phyloP scores from a whole-genome alignment of 2,888 invertebrate species.

The Salpingus planirostris region DNA sequence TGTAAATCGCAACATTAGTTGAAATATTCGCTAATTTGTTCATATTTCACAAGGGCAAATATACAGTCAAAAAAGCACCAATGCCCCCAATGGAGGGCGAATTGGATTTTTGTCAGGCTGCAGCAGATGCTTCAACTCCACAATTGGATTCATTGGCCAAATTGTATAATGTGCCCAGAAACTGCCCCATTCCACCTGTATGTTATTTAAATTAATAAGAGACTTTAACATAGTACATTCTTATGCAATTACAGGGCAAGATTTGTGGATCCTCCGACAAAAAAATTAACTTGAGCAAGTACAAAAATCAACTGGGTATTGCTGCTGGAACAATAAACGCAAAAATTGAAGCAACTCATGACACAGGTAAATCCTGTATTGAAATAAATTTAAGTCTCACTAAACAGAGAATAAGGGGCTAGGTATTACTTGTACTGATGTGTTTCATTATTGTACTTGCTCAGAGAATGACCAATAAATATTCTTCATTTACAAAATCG shows the following conservation, averaged over 20 bases:
- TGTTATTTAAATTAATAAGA: no score
- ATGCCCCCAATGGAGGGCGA: constrained; percentile 40
- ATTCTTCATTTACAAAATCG: no score
- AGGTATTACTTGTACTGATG: no score
- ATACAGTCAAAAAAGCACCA: constrained; percentile 39
- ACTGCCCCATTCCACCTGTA: constrained; percentile 39
- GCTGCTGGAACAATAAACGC: constrained; percentile 38
- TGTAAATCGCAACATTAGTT: constrained; percentile 10
- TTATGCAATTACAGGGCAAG: constrained; percentile 21
- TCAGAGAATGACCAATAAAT: no score
- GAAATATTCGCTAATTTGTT: constrained; percentile 7
- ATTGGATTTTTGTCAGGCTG: constrained; percentile 38
- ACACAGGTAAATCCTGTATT: no score
- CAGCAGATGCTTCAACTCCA: constrained; percentile 23
- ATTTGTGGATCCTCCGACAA: constrained; percentile 36
- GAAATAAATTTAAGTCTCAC: no score
- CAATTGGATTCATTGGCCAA: constrained; percentile 24
- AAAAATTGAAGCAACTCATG: constrained; percentile 37
- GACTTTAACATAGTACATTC: neutral
- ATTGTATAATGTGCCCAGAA: constrained; percentile 37
- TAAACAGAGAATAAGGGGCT: no score
- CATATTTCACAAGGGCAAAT: constrained; percentile 34
- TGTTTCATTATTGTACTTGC: no score
- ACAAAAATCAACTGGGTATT: constrained; percentile 40
- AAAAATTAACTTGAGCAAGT: constrained; percentile 38